Conservation (phyloP, 1,140 invertebrate genomes). For the Agraylea sexmaculata region DNA sequence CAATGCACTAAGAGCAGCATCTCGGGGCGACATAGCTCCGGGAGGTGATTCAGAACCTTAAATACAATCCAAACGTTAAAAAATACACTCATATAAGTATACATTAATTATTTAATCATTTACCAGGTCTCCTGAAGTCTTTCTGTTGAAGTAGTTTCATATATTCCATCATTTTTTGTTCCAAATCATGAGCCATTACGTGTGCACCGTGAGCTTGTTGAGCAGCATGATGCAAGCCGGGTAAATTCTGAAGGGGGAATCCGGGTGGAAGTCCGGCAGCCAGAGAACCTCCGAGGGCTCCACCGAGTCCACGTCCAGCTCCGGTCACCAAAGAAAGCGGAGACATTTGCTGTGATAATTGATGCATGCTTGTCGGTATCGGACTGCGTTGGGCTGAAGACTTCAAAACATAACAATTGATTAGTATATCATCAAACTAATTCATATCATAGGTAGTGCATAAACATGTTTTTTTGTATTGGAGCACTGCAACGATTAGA, state of each 20-base stretch:
- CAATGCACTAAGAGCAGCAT: constrained; percentile 51
- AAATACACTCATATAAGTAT: neutral
- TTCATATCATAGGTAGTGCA: too few relatives aligned
- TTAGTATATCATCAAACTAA: constrained; percentile 1
- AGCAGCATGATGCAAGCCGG: constrained; percentile 43
- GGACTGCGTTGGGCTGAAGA: constrained; percentile 44
- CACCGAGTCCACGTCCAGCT: constrained; percentile 24
- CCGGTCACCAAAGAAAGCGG: constrained; percentile 61
- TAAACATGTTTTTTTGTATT: too few relatives aligned
- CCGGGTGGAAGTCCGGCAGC: constrained; percentile 38
- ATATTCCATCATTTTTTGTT: constrained; percentile 66
- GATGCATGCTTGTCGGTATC: constrained; percentile 46
- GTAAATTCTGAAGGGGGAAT: constrained; percentile 40
- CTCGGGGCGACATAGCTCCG: constrained; percentile 34
- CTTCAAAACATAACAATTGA: constrained; percentile 23
- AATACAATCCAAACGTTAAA: constrained; percentile 9
- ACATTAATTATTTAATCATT: constrained; percentile 7
- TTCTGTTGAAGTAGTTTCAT: constrained; percentile 51
- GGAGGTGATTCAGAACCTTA: constrained; percentile 36
- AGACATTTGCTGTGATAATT: constrained; percentile 66
- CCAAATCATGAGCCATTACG: constrained; percentile 53
- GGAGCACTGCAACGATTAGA: too few relatives aligned
- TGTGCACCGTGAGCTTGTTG: constrained; percentile 35
- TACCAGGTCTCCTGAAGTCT: constrained; percentile 34
- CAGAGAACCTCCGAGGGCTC: constrained; percentile 28